Evolutionary conservation across 2,113 vertebrate species (phyloP).

Genomic region (Serilophus lunatus): DNA sequence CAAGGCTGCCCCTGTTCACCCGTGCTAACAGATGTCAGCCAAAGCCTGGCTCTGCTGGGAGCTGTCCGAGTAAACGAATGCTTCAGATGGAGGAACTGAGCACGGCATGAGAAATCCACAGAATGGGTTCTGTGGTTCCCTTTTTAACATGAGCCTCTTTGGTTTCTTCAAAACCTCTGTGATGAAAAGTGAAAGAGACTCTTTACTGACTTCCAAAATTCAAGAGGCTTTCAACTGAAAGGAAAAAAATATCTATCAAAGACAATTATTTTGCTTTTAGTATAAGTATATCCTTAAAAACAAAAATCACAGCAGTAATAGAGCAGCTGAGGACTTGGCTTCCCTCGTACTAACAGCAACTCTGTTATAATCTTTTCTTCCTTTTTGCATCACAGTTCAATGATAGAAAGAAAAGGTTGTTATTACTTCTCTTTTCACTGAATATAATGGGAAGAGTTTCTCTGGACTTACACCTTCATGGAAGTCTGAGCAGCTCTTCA

Average conservation of each 20-base stretch:
- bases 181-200: background rate
- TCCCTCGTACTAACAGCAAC: background rate
- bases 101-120: background rate
- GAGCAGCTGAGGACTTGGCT: background rate
- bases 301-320: accelerated
- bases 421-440: background rate
- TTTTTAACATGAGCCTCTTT: background rate
- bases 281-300: background rate
- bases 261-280: slow-evolving; percentile 11
- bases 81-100: background rate
- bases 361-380: background rate
- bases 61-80: background rate
- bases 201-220: background rate
- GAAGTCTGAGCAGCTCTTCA: background rate
- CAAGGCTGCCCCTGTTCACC: accelerated
- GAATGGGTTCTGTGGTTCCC: background rate
- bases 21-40: accelerated
- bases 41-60: background rate
- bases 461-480: background rate
- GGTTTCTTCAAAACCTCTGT: background rate
- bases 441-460: background rate
- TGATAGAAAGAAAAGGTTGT: background rate
- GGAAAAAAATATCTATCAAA: background rate
- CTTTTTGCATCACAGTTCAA: background rate
- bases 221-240: slow-evolving; percentile 5